Evolutionary conservation across 1,140 invertebrate species (phyloP).

Genomic region (Stegodyphus dumicola): DNA sequence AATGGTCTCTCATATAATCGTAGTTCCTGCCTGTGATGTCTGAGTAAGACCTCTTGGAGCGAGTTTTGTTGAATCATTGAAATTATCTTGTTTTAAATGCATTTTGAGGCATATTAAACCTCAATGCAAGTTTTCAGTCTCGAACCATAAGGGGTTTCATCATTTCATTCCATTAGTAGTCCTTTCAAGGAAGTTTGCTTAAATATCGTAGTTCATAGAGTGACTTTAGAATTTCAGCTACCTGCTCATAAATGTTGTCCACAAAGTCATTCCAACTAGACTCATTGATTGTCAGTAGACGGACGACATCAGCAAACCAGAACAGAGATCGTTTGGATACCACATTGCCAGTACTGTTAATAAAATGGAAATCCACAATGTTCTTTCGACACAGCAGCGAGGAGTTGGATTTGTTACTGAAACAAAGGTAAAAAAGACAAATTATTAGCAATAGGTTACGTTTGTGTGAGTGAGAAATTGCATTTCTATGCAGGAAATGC

Average conservation of each 20-base stretch:
- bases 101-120: background rate
- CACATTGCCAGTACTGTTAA: conserved; percentile 24
- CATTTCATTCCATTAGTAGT: background rate
- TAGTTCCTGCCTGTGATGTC: too few species aligned
- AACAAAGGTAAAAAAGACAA: background rate
- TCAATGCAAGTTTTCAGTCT: background rate
- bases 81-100: background rate
- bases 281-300: conserved; percentile 57
- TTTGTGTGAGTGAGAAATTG: too few species aligned
- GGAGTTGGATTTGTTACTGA: conserved; percentile 50
- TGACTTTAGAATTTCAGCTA: conserved; percentile 20
- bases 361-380: conserved; percentile 39
- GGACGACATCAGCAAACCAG: conserved; percentile 24
- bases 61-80: background rate
- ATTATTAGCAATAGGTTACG: too few species aligned
- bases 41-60: background rate
- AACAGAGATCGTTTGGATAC: conserved; percentile 30
- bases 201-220: conserved; percentile 15
- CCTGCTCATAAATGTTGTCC: conserved; percentile 39
- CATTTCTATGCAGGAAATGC: too few species aligned
- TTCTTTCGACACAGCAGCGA: conserved; percentile 39
- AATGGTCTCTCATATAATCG: too few species aligned
- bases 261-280: conserved; percentile 40
- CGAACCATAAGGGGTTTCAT: background rate
- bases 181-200: conserved; percentile 17